These are phyloP conservation scores for Gymnocephalus cernua DNA, from an alignment of 2,113 vertebrate species.

Conservation along the genomic window DNA sequence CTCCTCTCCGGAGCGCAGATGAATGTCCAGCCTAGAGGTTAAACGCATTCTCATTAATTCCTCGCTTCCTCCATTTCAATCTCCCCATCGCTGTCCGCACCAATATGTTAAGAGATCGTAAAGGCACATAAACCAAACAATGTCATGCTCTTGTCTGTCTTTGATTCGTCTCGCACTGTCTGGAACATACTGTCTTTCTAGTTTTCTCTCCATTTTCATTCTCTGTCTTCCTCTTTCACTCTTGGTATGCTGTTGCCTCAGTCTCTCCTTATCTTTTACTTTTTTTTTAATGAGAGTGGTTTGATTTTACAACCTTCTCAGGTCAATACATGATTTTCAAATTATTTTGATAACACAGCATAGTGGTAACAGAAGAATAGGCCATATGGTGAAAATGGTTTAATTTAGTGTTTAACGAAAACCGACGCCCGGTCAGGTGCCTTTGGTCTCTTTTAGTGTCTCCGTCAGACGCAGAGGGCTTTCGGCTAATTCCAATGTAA, in stretches of 20 bases:
- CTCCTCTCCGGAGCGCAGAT: constrained; percentile 25
- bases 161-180: constrained; percentile 6
- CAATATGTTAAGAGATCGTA: constrained; percentile 7
- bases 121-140: constrained; percentile 17
- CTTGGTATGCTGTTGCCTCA: neutral
- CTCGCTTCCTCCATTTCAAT: constrained; percentile 32
- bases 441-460: too few relatives aligned
- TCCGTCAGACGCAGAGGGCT: too few relatives aligned
- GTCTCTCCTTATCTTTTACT: neutral
- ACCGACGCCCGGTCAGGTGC: too few relatives aligned
- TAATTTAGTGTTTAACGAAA: too few relatives aligned
- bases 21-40: constrained; percentile 38
- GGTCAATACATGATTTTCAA: neutral
- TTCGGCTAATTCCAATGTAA: too few relatives aligned
- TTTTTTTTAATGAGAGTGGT: accelerated
- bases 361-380: too few relatives aligned
- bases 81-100: neutral
- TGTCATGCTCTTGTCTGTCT: neutral
- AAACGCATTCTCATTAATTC: constrained; percentile 57
- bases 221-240: neutral
- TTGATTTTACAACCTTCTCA: neutral
- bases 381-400: too few relatives aligned
- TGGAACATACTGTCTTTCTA: neutral
- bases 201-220: neutral
- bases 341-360: neutral